Base-by-base conservation (phyloP, 2,113 vertebrate genomes). In the Toxotes jaculatrix region DNA sequence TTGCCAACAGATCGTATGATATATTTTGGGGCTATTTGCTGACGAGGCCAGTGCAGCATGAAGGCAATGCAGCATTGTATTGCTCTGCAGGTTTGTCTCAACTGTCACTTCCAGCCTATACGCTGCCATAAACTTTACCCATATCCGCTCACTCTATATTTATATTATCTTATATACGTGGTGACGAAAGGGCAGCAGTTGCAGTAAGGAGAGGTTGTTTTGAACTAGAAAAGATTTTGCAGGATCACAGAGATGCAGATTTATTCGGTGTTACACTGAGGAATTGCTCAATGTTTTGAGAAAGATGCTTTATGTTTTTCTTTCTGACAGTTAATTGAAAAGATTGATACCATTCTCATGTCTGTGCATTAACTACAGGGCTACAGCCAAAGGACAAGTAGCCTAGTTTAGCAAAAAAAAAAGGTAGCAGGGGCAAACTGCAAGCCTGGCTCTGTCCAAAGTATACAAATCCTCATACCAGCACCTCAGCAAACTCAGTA, bases 1-100 rank as follows among this genome's bases (percentile, higher is more conserved):
- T 45, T 65, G 38, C 47, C 72, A 16, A 77, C 34, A 60, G 74
- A 85, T 76, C 71, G 60, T 32, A 34, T 63, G 61, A 73, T 38
- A 47, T 65, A 63, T 57, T 65, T 67, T 57, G 60, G 23, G 36
- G 61, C 16, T 27, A 14, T 53, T 27, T 72, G 56, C 59, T 66
- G 68, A 65, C 49, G n/a, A 21, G 49, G 21, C 49, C 1, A 9
- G 19, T 53, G 49, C 16, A 47, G 19, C 73, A 70, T 17, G 43
- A 69, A 42, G 49, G 16, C 57, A 12, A 11, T 13, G 43, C 49
- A 53, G 21, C 19, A 21, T 47, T 67, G 55, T 23, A 27, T 27
- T 27, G 27, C 27, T 27, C 27, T 27, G 27, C 27, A 27, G 27
- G 27, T 27, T 38, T 38, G 36, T 38, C 36, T 38, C 4, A 38